Percentiles rank a stretch among this genome's conserved stretches.
phyloP scores from a whole-genome alignment of 2,888 invertebrate species.

The Diplolepis rosae region DNA sequence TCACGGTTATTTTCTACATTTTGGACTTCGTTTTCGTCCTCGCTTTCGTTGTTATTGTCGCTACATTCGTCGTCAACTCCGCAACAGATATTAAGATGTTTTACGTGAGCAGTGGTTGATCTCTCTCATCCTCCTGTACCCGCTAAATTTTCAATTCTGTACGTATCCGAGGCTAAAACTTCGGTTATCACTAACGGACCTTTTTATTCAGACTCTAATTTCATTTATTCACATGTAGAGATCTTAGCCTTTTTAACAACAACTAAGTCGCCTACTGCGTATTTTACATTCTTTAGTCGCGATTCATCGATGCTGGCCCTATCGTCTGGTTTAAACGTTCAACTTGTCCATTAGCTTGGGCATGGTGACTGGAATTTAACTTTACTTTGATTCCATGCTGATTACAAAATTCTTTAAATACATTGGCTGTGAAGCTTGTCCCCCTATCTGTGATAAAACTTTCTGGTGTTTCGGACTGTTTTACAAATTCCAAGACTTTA shows the following conservation, averaged over 20 bases:
- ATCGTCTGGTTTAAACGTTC: too few species aligned
- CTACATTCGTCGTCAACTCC: background rate
- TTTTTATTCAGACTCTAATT: slow-evolving; percentile 20
- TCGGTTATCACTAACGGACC: slow-evolving; percentile 21
- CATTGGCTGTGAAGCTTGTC: too few species aligned
- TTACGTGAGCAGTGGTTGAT: slow-evolving; percentile 26
- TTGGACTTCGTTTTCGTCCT: too few species aligned
- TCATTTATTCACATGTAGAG: slow-evolving; percentile 35
- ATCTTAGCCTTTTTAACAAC: slow-evolving; percentile 24
- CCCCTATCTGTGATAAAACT: too few species aligned
- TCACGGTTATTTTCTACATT: too few species aligned
- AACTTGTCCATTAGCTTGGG: too few species aligned
- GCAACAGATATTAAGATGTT: background rate
- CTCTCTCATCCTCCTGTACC: background rate
- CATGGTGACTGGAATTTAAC: too few species aligned
- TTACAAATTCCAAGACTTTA: too few species aligned
- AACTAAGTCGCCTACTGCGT: slow-evolving; percentile 36
- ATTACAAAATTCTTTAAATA: too few species aligned
- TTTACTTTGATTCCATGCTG: too few species aligned
- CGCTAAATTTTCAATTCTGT: background rate
- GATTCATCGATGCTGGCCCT: too few species aligned
- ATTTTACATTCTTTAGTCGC: slow-evolving; percentile 25
- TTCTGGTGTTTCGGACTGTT: too few species aligned
- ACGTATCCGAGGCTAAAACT: slow-evolving; percentile 22
- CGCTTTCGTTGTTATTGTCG: background rate